Percentiles rank a stretch among this genome's conserved stretches.
Conservation (phyloP, 2,888 invertebrate genomes). For the Dicyrtoma fusca region DNA sequence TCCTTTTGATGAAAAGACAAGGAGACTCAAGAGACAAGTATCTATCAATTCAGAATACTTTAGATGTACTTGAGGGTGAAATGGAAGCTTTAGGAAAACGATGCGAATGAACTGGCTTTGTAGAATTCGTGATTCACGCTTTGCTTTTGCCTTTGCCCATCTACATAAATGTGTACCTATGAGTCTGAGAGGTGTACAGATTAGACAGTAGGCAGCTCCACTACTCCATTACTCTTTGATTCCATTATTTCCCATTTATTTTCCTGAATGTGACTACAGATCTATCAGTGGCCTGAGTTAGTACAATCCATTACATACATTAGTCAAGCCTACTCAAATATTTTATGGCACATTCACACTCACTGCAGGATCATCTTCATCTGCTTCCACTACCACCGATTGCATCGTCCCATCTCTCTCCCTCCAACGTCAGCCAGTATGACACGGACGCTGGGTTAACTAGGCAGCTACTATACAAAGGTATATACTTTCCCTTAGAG, state of each 20-base stretch:
- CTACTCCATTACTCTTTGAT: slow-evolving; percentile 17
- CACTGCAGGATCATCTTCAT: slow-evolving; percentile 40
- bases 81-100: slow-evolving; percentile 17
- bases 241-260: slow-evolving; percentile 44
- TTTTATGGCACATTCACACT: slow-evolving; percentile 2
- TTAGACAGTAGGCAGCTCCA: not conserved
- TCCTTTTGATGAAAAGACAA: not conserved
- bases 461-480: no score
- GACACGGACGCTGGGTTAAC: no score
- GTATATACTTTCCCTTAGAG: no score
- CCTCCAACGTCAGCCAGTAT: no score
- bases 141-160: not conserved
- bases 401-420: no score
- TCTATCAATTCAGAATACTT: no score
- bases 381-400: not conserved
- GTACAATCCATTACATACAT: no score
- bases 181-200: not conserved
- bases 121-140: slow-evolving; percentile 34
- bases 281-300: no score
- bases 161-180: not conserved
- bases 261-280: slow-evolving; percentile 26
- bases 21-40: not conserved
- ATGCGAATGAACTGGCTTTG: slow-evolving; percentile 32
- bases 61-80: not conserved
- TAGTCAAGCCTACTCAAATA: no score